phyloP scores from a whole-genome alignment of 2,797 vertebrate genomes.

The Perodicticus potto region DNA sequence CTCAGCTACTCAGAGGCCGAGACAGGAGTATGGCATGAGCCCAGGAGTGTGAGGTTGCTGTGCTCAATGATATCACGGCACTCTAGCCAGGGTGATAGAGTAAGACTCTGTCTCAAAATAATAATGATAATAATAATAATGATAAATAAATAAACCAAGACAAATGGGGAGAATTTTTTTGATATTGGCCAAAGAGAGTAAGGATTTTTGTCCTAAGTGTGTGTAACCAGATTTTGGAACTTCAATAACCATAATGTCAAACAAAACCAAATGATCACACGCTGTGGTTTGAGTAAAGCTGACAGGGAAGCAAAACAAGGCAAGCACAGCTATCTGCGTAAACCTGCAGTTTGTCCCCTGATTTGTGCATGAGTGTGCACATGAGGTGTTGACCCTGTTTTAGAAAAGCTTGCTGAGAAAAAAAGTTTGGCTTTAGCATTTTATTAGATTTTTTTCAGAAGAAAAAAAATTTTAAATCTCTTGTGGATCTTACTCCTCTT shows the following conservation, averaged over 20 bases:
- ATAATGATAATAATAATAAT: too few species aligned
- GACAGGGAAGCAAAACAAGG: conserved; percentile 62
- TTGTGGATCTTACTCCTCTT: conserved; percentile 52
- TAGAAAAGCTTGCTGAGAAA: conserved; percentile 59
- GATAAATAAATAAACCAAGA: neutral
- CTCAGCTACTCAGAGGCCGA: too few species aligned
- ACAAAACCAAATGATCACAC: conserved; percentile 58
- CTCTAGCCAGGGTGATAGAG: too few species aligned
- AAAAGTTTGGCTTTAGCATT: conserved; percentile 63
- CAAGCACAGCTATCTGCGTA: conserved; percentile 52
- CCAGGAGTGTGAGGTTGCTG: too few species aligned
- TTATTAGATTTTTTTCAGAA: conserved; percentile 67
- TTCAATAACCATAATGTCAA: conserved; percentile 57
- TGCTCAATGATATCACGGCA: too few species aligned
- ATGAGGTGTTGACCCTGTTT: conserved; percentile 56
- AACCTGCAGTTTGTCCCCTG: conserved; percentile 30
- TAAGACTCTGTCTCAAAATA: too few species aligned
- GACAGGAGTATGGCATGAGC: too few species aligned
- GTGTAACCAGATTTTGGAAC: neutral
- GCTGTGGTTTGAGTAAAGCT: conserved; percentile 63
- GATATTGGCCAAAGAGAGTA: neutral
- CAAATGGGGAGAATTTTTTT: neutral
- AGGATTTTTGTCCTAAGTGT: conserved; percentile 29
- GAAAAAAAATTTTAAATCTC: conserved; percentile 54
- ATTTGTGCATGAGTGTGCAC: conserved; percentile 21